Evolutionary conservation across 2,888 invertebrate species (phyloP).

Genomic region (Rhagophthalmus giganteus): DNA sequence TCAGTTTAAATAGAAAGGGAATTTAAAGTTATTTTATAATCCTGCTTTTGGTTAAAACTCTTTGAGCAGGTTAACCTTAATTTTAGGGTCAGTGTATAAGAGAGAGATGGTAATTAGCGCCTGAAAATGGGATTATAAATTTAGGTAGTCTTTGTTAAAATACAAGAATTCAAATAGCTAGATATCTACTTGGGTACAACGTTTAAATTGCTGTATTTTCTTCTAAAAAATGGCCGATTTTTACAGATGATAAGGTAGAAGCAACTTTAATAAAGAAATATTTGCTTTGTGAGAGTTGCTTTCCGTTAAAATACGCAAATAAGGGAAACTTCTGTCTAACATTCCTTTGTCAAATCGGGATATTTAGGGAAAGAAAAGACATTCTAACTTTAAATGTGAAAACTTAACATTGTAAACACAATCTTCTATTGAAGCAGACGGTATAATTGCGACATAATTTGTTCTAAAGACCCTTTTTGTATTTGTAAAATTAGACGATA

Average conservation of each 20-base stretch:
- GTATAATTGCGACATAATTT: no score
- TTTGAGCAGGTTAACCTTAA: constrained; percentile 17
- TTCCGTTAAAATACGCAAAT: constrained; percentile 24
- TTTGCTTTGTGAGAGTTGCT: constrained; percentile 24
- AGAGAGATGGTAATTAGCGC: constrained; percentile 20
- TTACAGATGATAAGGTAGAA: constrained; percentile 28
- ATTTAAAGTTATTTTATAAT: constrained; percentile 1
- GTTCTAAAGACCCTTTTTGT: constrained; percentile 2
- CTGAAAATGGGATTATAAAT: constrained; percentile 23
- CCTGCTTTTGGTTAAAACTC: not conserved
- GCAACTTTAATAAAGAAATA: constrained; percentile 26
- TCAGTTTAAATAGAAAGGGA: not conserved
- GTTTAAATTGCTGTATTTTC: constrained; percentile 17
- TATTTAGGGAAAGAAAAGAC: constrained; percentile 10
- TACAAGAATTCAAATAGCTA: constrained; percentile 19
- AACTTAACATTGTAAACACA: not conserved
- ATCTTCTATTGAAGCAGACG: no score
- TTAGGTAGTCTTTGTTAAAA: constrained; percentile 12
- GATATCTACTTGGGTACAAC: constrained; percentile 10
- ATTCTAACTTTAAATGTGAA: not conserved
- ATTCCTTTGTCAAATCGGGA: constrained; percentile 18
- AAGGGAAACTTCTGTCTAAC: constrained; percentile 12
- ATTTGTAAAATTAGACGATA: not conserved
- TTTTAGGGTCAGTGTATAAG: constrained; percentile 25
- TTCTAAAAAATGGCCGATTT: constrained; percentile 29